Percentiles rank a stretch among this genome's conserved stretches.
Conservation (phyloP, 2,113 vertebrate species). For the Catharus fuscescens region DNA sequence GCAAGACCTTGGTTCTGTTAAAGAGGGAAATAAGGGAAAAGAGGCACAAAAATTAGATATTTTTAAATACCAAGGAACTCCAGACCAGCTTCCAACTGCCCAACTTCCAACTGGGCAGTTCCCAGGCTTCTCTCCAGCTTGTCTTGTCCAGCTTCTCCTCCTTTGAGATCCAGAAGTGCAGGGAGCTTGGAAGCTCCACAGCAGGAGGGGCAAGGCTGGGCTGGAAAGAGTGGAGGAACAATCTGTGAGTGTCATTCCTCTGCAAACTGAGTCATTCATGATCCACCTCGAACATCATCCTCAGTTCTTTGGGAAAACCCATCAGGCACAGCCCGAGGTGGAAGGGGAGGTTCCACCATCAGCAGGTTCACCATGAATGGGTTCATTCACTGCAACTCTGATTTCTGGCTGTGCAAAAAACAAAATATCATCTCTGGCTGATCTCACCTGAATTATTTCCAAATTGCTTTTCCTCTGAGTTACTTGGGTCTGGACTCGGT, state of each 20-base stretch:
- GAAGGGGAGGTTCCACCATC: background rate
- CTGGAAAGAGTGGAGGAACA: background rate
- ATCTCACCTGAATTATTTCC: conserved; percentile 15
- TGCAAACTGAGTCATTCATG: accelerated
- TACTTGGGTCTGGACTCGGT: background rate
- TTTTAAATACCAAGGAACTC: background rate
- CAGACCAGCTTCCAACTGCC: background rate
- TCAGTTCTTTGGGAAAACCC: background rate
- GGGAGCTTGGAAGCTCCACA: background rate
- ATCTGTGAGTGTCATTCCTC: background rate
- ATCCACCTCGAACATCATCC: background rate
- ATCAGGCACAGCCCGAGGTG: background rate
- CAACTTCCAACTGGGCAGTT: background rate
- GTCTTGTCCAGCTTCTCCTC: background rate
- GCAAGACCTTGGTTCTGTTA: background rate
- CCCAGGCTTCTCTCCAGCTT: background rate
- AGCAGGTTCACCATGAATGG: background rate
- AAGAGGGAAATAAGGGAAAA: background rate
- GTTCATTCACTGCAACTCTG: background rate
- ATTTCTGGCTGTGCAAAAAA: conserved; percentile 33
- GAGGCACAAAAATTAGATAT: background rate
- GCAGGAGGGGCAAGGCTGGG: background rate
- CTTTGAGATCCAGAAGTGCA: background rate
- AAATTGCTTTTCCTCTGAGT: conserved; percentile 32
- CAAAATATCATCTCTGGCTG: conserved; percentile 10